These are phyloP conservation scores for Hydrozoanthus gracilis DNA, from an alignment of 92 coral and sea anemone genomes.

Conservation along the genomic window DNA sequence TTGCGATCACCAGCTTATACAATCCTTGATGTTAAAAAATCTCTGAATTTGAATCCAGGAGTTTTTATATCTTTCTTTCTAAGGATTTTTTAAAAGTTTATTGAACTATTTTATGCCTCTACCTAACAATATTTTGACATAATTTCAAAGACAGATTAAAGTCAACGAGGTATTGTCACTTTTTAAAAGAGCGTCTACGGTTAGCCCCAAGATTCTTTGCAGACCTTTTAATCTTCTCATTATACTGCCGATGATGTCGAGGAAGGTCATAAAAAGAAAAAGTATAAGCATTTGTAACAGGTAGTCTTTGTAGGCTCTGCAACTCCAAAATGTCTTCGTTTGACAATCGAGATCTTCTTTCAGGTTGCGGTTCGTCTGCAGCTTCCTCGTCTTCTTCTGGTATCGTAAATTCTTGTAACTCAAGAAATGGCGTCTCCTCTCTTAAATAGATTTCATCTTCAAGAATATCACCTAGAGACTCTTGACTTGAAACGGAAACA, in stretches of 20 bases:
- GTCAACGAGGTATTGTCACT: too few relatives aligned
- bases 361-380: constrained; percentile 1
- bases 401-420: constrained; percentile 23
- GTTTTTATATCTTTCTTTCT: too few relatives aligned
- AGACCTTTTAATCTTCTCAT: constrained; percentile 64
- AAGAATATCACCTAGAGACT: constrained; percentile 27
- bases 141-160: background rate
- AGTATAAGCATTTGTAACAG: constrained; percentile 78
- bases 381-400: constrained; percentile 40
- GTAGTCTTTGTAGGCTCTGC: constrained; percentile 65
- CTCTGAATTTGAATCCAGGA: too few relatives aligned
- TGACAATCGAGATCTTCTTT: constrained; percentile 33
- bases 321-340: constrained; percentile 27
- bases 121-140: background rate
- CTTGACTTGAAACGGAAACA: constrained; percentile 23
- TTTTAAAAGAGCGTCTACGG: background rate
- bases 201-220: constrained; percentile 49
- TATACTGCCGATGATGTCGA: constrained; percentile 62
- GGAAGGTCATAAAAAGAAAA: constrained; percentile 82
- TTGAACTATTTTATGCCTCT: background rate
- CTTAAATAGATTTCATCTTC: constrained; percentile 16
- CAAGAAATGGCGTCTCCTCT: constrained; percentile 43
- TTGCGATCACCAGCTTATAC: too few relatives aligned
- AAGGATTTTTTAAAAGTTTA: too few relatives aligned
- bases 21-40: too few relatives aligned